Evolutionary conservation across 2,888 invertebrate species (phyloP), one percentile per base, ranked within the genome.

Genomic region (Pammene aurita): DNA sequence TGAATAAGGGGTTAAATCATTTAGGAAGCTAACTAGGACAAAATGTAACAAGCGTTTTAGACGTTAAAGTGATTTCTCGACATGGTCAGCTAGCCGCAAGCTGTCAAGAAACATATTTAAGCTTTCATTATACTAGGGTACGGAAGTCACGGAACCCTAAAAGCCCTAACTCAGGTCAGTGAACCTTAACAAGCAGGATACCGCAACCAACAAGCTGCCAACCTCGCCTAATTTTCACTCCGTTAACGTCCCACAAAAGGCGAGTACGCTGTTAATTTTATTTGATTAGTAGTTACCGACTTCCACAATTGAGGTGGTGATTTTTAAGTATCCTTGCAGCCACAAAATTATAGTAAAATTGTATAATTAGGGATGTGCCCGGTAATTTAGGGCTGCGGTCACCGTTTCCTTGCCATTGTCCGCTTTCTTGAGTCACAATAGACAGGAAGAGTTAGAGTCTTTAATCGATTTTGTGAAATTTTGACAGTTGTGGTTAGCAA

Each of bases 321-420:
- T 88, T 88, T 83, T 76, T 79, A 81, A 76, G 77, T 73, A 75
- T 78, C 84, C 82, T 78, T 80, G 80, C 80, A 80, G 78, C 89
- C 89, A 82, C 90, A 87, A 90, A 90, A 91, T 90, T 90, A 90
- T 84, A 85, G 86, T 85, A 82, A 85, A 85, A 85, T 86, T 84
- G 79, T 90, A 81, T 92, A 90, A 92, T 92, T 92, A 92, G 81
- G 88, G 87, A 83, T 78, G 84, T 80, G 78, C 81, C 81, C 76
- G 78, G 82, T 84, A 87, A 88, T 90, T 91, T 77, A 77, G 82
- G 83, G 88, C 89, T 91, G 92, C 84, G 91, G 92, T 90, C 80
- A 77, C 78, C 74, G 81, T 86, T 92, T 91, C 92, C 92, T 91
- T 87, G 84, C 86, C 79, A 89, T 92, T 92, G 92, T 92, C 84